Evolutionary conservation across 2,113 vertebrate genomes (phyloP).

Genomic region (Zootoca vivipara): DNA sequence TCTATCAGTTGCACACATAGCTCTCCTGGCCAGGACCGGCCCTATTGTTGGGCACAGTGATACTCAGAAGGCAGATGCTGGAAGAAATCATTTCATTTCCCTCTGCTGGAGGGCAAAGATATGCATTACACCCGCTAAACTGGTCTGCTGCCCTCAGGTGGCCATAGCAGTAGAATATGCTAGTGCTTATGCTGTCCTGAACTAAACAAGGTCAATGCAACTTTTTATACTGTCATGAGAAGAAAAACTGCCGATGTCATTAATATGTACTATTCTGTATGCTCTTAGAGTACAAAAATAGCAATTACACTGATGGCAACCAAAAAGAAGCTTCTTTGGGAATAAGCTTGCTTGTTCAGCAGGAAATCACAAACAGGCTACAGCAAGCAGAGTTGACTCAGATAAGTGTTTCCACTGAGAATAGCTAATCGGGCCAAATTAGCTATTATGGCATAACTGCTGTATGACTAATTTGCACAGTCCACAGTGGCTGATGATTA

Average conservation of each 20-base stretch:
- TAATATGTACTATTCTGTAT: slow-evolving; percentile 40
- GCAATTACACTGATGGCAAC: slow-evolving; percentile 13
- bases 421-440: slow-evolving; percentile 62
- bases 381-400: slow-evolving; percentile 63
- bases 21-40: too few species aligned
- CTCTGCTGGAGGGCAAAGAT: too few species aligned
- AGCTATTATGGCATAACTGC: slow-evolving; percentile 48
- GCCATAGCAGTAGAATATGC: slow-evolving; percentile 23
- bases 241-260: slow-evolving; percentile 50
- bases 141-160: too few species aligned
- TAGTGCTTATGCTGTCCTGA: slow-evolving; percentile 24
- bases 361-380: slow-evolving; percentile 60
- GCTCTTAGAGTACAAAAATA: slow-evolving; percentile 58
- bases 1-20: too few species aligned
- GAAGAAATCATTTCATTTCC: too few species aligned
- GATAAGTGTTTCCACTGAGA: slow-evolving; percentile 65
- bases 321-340: slow-evolving; percentile 35
- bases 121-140: too few species aligned
- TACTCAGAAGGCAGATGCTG: too few species aligned
- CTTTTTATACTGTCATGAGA: slow-evolving; percentile 19
- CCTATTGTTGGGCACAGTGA: too few species aligned
- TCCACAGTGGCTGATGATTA: slow-evolving; percentile 54
- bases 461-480: slow-evolving; percentile 55
- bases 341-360: slow-evolving; percentile 43
- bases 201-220: slow-evolving; percentile 42